phyloP scores from a whole-genome alignment of 2,113 vertebrate species.

The Gobio gobio region DNA sequence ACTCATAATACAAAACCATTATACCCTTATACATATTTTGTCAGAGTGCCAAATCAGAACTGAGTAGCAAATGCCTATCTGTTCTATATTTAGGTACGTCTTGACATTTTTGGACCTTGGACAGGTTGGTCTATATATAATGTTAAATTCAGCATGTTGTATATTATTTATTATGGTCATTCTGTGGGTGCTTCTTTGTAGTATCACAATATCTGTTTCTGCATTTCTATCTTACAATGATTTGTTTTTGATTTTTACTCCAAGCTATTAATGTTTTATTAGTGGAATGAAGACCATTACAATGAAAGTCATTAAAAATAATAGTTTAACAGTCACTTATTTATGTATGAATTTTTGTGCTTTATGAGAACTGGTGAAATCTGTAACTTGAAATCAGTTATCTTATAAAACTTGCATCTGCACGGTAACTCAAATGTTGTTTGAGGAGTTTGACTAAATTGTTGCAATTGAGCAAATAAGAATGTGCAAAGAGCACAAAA shows the following conservation, averaged over 20 bases:
- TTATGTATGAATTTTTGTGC: not conserved
- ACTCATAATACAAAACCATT: not conserved
- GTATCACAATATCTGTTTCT: not conserved
- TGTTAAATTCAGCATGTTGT: not conserved
- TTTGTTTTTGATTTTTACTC: slow-evolving; percentile 41
- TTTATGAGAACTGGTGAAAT: slow-evolving; percentile 3
- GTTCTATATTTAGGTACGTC: not conserved
- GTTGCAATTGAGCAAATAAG: not conserved
- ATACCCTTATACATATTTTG: not conserved
- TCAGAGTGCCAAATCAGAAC: not conserved
- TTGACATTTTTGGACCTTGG: not conserved
- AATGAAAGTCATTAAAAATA: not conserved
- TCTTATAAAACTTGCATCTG: not conserved
- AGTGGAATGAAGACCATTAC: slow-evolving; percentile 63
- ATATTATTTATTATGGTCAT: not conserved
- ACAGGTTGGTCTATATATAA: not conserved
- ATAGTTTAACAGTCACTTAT: slow-evolving; percentile 9
- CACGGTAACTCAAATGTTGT: not conserved
- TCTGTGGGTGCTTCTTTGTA: slow-evolving; percentile 9
- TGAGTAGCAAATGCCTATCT: not conserved
- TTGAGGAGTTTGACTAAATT: not conserved
- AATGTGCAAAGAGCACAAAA: not conserved
- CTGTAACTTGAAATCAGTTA: not conserved
- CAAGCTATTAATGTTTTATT: not conserved
- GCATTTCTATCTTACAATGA: slow-evolving; percentile 15